Base-by-base conservation (phyloP, 2,888 invertebrate species). In the Balanococcus diminutus region DNA sequence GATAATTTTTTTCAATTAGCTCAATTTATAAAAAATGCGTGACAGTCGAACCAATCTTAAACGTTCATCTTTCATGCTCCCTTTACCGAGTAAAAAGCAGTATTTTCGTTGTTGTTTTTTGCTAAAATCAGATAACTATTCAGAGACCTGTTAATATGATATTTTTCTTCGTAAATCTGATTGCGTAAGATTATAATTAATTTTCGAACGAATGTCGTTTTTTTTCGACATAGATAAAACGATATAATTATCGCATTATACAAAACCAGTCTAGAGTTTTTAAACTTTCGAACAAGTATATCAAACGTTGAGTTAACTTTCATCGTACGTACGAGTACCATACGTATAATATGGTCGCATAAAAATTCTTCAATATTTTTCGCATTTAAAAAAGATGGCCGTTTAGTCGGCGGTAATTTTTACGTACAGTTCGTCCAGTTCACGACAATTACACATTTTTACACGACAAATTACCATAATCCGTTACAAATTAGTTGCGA, bases 201-300 rank as follows among this genome's bases (percentile, higher is more conserved):
- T 79, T 79, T 79, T 79, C 75, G 75, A 79, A 79, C 36, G 75
- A 79, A 79, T 79, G 75, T 79, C 75, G 75, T 22, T 79, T 36
- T 79, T 79, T 79, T 36, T 79, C 36, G 36, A 79, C 75, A 36
- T 22, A 79, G 36, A 79, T 79, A 79, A 36, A 79, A 19, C 75
- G 75, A 79, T 79, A 79, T 79, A 79, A 79, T 79, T 79, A 79
- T 79, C 75, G 14, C 75, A 79, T 79, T 79, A 79, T 79, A 79
- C 75, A 36, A 79, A 79, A 79, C 75, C 75, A 79, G 75, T 79
- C 75, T 36, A 79, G 28, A 22, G 19, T 9, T 61, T 11, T 67
- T 36, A 36, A 79, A 79, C 75, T 79, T 79, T 79, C 75, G 75
- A 79, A 79, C 75, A 19, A 79, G 32, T 79, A 79, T 79, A 79